These are phyloP conservation scores for Mustela lutreola DNA, from an alignment of 2,113 vertebrate genomes.

Conservation along the genomic window DNA sequence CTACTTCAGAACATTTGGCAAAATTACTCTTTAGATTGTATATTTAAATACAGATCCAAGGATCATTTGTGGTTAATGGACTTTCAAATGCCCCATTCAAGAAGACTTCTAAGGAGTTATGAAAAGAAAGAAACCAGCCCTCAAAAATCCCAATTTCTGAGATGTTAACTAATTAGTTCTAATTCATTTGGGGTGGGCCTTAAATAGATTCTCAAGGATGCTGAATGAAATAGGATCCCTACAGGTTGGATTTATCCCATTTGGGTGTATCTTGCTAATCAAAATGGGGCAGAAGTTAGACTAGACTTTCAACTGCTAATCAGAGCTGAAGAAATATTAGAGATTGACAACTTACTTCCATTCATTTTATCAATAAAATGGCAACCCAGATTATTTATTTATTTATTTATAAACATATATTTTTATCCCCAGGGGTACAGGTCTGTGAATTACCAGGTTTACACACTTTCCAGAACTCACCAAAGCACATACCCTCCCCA, in stretches of 20 bases:
- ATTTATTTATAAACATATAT: too few relatives aligned
- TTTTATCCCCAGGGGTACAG: too few relatives aligned
- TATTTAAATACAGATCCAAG: not conserved
- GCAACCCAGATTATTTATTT: not conserved
- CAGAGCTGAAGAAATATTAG: not conserved
- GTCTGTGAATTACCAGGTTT: too few relatives aligned
- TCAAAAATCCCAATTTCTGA: not conserved
- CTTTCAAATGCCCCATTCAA: not conserved
- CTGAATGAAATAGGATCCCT: not conserved
- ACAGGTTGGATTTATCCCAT: not conserved
- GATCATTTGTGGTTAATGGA: not conserved
- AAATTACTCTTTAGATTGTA: not conserved
- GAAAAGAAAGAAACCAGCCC: not conserved
- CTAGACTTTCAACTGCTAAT: not conserved
- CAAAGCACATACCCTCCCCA: too few relatives aligned
- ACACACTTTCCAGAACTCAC: too few relatives aligned
- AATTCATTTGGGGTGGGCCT: not conserved
- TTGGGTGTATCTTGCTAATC: not conserved
- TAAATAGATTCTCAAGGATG: not conserved
- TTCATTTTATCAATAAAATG: not conserved
- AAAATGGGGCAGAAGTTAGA: not conserved
- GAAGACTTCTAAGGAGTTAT: not conserved
- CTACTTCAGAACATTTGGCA: not conserved
- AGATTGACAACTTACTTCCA: not conserved
- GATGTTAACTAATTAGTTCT: not conserved